Percentiles rank a stretch among this genome's conserved stretches.
Conservation (phyloP, 2,797 vertebrate genomes). For the Pogonophryne albipinna region DNA sequence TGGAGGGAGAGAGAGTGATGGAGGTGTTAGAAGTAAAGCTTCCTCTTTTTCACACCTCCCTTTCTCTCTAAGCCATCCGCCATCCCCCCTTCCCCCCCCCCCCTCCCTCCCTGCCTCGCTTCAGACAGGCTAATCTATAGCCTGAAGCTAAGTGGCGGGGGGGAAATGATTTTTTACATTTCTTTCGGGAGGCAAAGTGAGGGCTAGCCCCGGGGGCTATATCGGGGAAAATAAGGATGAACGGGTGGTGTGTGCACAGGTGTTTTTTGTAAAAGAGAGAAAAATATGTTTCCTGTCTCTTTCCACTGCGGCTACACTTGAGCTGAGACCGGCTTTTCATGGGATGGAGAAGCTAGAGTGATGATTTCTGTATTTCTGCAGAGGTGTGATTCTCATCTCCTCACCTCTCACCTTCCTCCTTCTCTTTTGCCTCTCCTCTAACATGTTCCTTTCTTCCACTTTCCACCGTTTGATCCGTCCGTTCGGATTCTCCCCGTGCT, state of each 20-base stretch:
- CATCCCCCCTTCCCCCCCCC: too few species aligned
- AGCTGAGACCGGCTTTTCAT: neutral
- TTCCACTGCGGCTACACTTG: neutral
- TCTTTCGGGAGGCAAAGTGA: conserved; percentile 49
- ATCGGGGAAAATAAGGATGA: conserved; percentile 33
- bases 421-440: neutral
- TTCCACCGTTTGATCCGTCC: neutral
- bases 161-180: conserved; percentile 46
- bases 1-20: conserved; percentile 65
- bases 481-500: conserved; percentile 12
- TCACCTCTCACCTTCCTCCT: conserved; percentile 15
- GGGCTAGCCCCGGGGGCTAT: conserved; percentile 33
- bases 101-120: conserved; percentile 48
- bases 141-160: conserved; percentile 42
- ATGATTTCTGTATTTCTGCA: conserved; percentile 28
- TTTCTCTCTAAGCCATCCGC: conserved; percentile 8
- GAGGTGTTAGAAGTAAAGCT: conserved; percentile 78
- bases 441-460: conserved; percentile 14
- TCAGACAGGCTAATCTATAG: conserved; percentile 69
- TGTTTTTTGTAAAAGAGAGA: conserved; percentile 19
- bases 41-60: conserved; percentile 73
- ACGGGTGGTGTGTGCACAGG: conserved; percentile 10
- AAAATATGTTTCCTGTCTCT: conserved; percentile 25
- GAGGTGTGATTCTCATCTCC: conserved; percentile 37
- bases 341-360: conserved; percentile 5